Evolutionary conservation across 2,888 invertebrate genomes (phyloP), one percentile per base, ranked within the genome.

Genomic region (Rotaria socialis): DNA sequence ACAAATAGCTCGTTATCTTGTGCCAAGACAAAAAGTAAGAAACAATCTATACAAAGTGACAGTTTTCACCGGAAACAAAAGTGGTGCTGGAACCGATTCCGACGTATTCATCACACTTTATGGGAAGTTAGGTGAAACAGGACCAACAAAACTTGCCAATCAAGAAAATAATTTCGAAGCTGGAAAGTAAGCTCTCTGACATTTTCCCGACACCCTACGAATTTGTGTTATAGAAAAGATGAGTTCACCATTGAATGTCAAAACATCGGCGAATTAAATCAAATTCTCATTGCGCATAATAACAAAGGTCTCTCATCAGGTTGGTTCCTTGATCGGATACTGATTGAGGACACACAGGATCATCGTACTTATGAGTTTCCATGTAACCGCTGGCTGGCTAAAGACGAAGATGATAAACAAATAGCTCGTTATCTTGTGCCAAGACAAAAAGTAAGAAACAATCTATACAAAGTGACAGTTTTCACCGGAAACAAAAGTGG

Each of bases 51-150:
- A 52, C 14, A 52, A 52, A 91, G 67, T 91, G 75, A 90, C 90
- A 7, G 89, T 91, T 50, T 91, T 88, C 88, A 91, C 91, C 22
- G 91, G 90, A 0, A 88, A 90, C 86, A 90, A 89, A 86, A 88
- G 88, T 47, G 90, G 90, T 8, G 90, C 91, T 2, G 91, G 91
- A 14, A 91, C 91, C 10, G 90, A 91, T 87, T 91, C 91, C 85
- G 90, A 91, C 87, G 91, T 91, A 8, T 89, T 88, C 88, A 88
- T 91, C 80, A 90, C 89, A 6, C 84, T 91, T 87, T 91, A 91
- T 88, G 91, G 91, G 22, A 90, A 90, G 85, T 87, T 88, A 56
- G 91, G 91, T 0, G 91, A 91, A 85, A 90, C 91, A 0, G 90
- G 89, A 6, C 90, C 91, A 86, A 89, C 89, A 84, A 88, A 88